Evolutionary conservation across 2,113 vertebrate genomes (phyloP).

Genomic region (Bubo bubo): DNA sequence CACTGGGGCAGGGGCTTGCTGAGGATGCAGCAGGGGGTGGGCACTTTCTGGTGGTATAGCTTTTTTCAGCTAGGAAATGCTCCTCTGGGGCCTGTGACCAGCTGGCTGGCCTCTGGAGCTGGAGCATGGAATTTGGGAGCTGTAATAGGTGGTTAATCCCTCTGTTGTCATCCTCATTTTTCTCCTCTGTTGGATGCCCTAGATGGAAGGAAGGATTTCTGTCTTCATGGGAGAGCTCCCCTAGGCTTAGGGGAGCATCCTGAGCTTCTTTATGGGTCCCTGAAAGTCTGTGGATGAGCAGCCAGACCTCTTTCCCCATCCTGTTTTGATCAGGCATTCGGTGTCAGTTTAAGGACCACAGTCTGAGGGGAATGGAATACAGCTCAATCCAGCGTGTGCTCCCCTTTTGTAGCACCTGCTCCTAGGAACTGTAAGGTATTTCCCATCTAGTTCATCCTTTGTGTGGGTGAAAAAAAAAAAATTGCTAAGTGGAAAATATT

Average conservation of each 20-base stretch:
- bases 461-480: too few species aligned
- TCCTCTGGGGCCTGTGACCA: background rate
- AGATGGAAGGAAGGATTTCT: background rate
- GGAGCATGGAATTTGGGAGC: background rate
- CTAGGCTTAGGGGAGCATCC: background rate
- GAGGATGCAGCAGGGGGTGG: fast-evolving
- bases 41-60: background rate
- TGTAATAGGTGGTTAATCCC: background rate
- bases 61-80: background rate
- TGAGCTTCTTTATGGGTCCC: fast-evolving
- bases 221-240: background rate
- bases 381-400: fast-evolving
- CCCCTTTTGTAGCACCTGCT: fast-evolving
- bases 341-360: background rate
- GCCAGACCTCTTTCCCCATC: background rate
- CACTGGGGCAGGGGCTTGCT: background rate
- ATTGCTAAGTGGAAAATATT: background rate
- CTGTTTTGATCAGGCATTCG: fast-evolving
- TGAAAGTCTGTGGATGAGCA: background rate
- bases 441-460: background rate
- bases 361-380: background rate
- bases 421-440: background rate
- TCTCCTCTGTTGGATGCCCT: background rate
- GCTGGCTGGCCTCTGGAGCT: background rate
- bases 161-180: background rate